phyloP scores from a whole-genome alignment of 2,797 vertebrate genomes.

The Holocentrus rufus region DNA sequence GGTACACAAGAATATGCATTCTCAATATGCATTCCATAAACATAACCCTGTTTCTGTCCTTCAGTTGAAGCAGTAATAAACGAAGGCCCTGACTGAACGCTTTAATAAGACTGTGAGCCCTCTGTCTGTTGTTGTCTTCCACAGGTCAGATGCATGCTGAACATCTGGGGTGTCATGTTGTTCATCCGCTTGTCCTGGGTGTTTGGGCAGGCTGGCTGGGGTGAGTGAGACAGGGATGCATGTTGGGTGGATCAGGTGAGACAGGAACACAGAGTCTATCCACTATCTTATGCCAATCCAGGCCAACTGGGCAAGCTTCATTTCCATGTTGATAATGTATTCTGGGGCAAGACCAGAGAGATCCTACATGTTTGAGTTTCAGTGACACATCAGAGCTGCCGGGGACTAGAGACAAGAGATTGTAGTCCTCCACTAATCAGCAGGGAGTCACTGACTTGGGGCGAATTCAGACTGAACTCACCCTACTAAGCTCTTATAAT shows the following conservation, averaged over 20 bases:
- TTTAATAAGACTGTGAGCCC: not conserved
- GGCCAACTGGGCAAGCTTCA: too few species aligned
- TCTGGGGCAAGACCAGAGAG: conserved; percentile 3
- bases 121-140: conserved; percentile 28
- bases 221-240: conserved; percentile 77
- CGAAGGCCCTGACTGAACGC: not conserved
- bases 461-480: conserved; percentile 26
- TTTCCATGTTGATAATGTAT: conserved; percentile 19
- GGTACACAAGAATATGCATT: not conserved
- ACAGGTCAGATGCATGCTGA: conserved; percentile 98
- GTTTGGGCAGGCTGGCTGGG: conserved; percentile 96
- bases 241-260: too few species aligned
- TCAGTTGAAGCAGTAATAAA: not conserved
- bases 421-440: conserved; percentile 27
- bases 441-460: conserved; percentile 35
- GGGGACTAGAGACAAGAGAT: conserved; percentile 20
- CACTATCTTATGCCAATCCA: not conserved
- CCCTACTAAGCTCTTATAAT: conserved; percentile 19
- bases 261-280: not conserved
- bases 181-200: conserved; percentile 99
- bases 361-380: conserved; percentile 10
- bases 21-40: not conserved
- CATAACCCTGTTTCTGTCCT: not conserved
- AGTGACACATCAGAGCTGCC: conserved; percentile 14
- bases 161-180: conserved; percentile 99